phyloP scores from a whole-genome alignment of 1,140 invertebrate genomes.

The Dufourea novaeangliae region DNA sequence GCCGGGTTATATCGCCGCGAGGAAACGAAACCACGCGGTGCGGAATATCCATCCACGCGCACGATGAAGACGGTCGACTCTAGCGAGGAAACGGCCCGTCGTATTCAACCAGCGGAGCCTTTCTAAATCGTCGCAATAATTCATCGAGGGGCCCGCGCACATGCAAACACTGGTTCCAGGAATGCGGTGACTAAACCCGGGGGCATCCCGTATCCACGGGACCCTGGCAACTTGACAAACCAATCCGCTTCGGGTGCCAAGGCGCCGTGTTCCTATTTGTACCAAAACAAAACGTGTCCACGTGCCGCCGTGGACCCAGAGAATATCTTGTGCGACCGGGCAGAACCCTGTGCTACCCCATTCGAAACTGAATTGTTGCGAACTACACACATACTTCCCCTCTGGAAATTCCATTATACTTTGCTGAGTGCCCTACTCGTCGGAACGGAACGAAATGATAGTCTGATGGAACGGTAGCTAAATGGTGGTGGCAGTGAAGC shows the following conservation, averaged over 20 bases:
- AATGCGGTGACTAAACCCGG: constrained; percentile 75
- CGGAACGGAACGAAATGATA: no score
- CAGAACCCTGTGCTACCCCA: background rate
- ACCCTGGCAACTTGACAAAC: constrained; percentile 77
- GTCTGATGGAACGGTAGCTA: no score
- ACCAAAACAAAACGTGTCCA: constrained; percentile 76
- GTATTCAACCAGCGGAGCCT: constrained; percentile 32
- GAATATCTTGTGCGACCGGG: constrained; percentile 25
- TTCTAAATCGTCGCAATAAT: constrained; percentile 76
- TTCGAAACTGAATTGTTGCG: no score
- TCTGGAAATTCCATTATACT: no score
- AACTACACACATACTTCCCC: no score
- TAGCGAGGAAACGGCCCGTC: constrained; percentile 29
- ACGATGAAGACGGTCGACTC: background rate
- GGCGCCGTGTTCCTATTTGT: constrained; percentile 78
- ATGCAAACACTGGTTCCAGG: constrained; percentile 68
- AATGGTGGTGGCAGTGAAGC: no score
- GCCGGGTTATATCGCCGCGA: background rate
- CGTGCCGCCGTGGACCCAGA: constrained; percentile 59
- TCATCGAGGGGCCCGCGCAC: constrained; percentile 61
- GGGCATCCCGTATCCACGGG: constrained; percentile 69
- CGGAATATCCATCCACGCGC: background rate
- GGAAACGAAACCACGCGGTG: background rate
- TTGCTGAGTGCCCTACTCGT: no score
- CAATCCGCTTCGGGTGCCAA: constrained; percentile 75